Base-by-base conservation (phyloP, 2,888 invertebrate species). In the Dioctria rufipes region DNA sequence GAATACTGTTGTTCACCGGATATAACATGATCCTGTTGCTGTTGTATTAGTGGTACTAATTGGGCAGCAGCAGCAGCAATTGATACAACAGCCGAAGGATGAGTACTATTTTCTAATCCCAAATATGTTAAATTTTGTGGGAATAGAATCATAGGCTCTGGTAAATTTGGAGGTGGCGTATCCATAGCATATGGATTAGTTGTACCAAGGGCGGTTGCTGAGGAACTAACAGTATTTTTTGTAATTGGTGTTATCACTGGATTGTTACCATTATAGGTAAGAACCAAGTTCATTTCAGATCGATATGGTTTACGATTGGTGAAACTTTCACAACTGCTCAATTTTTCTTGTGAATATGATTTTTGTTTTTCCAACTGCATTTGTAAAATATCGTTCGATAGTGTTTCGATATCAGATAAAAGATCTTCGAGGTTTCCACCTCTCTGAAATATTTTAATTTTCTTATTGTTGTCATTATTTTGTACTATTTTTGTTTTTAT, bases 341-440 rank as follows among this genome's bases (percentile, higher is more conserved):
- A 49, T 77, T 81, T 80, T 37, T 83, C 81, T 75, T 83, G 81
- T 5, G 81, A 82, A 25, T 58, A 65, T 54, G 87, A 86, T 78
- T 84, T 86, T 60, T 85, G 86, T 63, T 87, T 88, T 40, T 87
- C 86, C 67, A 88, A 69, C 80, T 89, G 88, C 80, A 89, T 87
- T 60, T 87, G 87, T 80, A 88, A 81, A 25, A 89, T 87, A 61
- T 89, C 89, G 79, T 87, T 88, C 1, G 91, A 91, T 79, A 92
- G 90, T 0, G 92, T 91, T 86, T 93, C 93, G 5, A 94, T 93
- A 82, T 94, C 94, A 81, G 93, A 92, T 0, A 94, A 88, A 63
- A 94, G 88, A 82, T 94, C 92, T 84, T 94, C 94, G 60, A 94
- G 89, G 85, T 94, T 94, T 0, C 93, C 93, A 9, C 92, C 92